Base-by-base conservation (phyloP, 2,797 vertebrate species). In the Acanthopagrus latus region DNA sequence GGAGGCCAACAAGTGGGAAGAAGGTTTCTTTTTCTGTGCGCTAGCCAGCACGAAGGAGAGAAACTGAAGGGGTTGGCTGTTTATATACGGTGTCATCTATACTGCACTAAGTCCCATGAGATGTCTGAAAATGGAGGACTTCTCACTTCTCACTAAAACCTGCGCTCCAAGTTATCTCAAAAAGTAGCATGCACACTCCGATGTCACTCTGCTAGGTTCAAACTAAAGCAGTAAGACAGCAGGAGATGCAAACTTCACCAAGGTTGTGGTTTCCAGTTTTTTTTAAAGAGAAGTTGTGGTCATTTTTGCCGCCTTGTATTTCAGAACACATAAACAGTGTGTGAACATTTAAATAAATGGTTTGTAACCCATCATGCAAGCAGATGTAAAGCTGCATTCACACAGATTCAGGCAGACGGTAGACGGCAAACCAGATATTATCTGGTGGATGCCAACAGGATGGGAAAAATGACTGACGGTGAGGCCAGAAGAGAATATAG, bases 1-100 rank as follows among this genome's bases (percentile, higher is more conserved):
- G 64, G 70, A 65, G 18, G 29, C 13, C 64, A 76, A 83, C 27
- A 66, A 65, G 51, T 64, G 27, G 54, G 27, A 25, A 52, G 23
- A 64, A 16, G 29, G 21, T 29, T 33, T 64, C 12, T 65, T 48
- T 71, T 71, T 57, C 8, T 12, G 44, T 44, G 17, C 65, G 44
- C 50, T 27, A 47, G 47, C 33, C n/a, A 47, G 41, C 46, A 58
- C 48, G 18, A 71, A 76, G 70, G 43, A 69, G 14, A 51, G 54
- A 18, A n/a, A 64, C 5, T 58, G 70, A 62, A 71, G 63, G 57
- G 46, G 48, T 47, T 20, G 21, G 56, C 9, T 17, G 56, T 66
- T 70, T 21, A 38, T 76, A 54, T 60, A 20, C 16, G 20, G 20
- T 21, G 18, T 47, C 43, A 70, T 48, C 23, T 33, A n/a, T 7